Percentiles rank a stretch among this genome's conserved stretches.
These are phyloP conservation scores for Phania funesta DNA, from an alignment of 2,888 invertebrate species.

Conservation along the genomic window DNA sequence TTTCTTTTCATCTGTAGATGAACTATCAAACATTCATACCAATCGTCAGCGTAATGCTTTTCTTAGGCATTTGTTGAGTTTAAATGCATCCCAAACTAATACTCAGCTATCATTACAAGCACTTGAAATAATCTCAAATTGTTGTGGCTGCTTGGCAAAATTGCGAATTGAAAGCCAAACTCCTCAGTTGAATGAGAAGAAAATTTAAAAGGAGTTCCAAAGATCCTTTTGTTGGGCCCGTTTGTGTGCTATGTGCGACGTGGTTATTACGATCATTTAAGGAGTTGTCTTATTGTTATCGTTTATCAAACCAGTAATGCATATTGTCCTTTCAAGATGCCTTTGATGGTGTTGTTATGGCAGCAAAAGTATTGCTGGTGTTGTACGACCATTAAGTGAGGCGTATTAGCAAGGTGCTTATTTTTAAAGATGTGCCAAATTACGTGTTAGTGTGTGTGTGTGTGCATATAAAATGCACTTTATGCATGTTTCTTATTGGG, in stretches of 20 bases:
- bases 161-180: conserved; percentile 24
- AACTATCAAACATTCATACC: neutral
- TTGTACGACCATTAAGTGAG: conserved; percentile 54
- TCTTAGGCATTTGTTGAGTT: conserved; percentile 8
- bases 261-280: conserved; percentile 61
- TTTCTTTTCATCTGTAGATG: neutral
- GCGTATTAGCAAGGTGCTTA: conserved; percentile 68
- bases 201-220: conserved; percentile 9
- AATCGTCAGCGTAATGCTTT: neutral
- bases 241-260: neutral
- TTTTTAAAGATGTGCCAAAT: conserved; percentile 64
- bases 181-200: neutral
- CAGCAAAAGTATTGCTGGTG: neutral
- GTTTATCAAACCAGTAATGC: conserved; percentile 20
- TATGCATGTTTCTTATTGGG: conserved; percentile 2
- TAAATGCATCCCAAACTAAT: conserved; percentile 34
- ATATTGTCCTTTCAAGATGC: conserved; percentile 37
- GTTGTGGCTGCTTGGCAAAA: neutral
- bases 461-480: conserved; percentile 28
- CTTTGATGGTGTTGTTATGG: conserved; percentile 13
- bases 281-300: conserved; percentile 60
- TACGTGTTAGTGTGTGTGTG: conserved; percentile 27
- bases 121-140: conserved; percentile 56
- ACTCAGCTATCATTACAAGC: conserved; percentile 51
- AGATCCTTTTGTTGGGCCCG: conserved; percentile 29